A percentile compares a stretch with the other conserved stretches of the same genome.
Conservation (phyloP, 2,888 invertebrate species). For the Acrobasis consociella region DNA sequence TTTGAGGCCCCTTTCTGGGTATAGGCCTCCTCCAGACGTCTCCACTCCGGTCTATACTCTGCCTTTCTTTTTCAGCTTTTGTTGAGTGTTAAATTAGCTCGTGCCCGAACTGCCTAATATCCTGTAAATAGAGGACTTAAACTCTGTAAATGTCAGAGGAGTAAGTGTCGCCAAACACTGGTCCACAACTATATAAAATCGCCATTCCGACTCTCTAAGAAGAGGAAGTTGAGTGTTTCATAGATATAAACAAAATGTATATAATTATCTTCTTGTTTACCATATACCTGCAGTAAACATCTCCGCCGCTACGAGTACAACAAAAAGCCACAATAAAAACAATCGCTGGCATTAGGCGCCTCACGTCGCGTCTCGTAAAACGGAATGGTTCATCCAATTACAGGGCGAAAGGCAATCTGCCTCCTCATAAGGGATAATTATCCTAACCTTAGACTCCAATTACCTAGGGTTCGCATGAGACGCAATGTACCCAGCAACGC, state of each 20-base stretch:
- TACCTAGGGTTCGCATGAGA: not conserved
- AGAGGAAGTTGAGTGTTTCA: too few relatives aligned
- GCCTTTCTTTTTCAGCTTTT: too few relatives aligned
- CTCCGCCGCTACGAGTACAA: not conserved
- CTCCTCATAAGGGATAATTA: slow-evolving; percentile 52
- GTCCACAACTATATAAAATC: too few relatives aligned
- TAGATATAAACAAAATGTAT: not conserved
- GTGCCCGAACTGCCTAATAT: too few relatives aligned
- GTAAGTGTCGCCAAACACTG: too few relatives aligned
- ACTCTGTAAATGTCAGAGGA: too few relatives aligned
- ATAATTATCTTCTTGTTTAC: not conserved
- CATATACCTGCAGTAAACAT: not conserved
- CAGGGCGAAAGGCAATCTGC: slow-evolving; percentile 44
- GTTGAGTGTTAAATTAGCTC: too few relatives aligned
- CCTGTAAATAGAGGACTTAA: too few relatives aligned
- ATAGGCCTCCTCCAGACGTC: too few relatives aligned
- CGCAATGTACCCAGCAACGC: not conserved
- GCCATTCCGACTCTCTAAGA: too few relatives aligned
- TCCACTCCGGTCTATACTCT: too few relatives aligned
- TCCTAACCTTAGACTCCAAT: slow-evolving; percentile 40
- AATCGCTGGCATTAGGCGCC: slow-evolving; percentile 18
- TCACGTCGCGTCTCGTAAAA: slow-evolving; percentile 32
- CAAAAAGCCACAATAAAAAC: slow-evolving; percentile 22
- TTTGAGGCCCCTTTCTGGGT: too few relatives aligned
- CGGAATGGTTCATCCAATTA: slow-evolving; percentile 36